Conservation (phyloP, 2,113 vertebrate genomes). For the Pleuronectes platessa region DNA sequence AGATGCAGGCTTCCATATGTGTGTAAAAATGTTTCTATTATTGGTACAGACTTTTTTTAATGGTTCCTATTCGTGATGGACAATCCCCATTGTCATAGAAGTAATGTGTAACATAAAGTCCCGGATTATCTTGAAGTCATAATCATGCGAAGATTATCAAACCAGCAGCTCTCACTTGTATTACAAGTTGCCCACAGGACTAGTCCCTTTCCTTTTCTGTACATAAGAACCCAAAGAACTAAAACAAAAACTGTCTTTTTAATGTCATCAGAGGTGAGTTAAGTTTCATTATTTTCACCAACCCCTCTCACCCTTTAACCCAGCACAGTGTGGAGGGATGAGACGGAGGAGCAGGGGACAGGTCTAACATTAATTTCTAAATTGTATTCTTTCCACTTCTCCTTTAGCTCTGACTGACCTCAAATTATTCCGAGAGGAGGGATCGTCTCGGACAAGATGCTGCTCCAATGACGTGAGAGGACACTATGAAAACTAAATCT, state of each 20-base stretch:
- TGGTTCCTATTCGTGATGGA: constrained; percentile 3
- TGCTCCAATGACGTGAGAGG: constrained; percentile 24
- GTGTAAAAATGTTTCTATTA: background rate
- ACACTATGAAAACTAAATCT: background rate
- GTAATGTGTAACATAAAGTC: background rate
- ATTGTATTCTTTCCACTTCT: background rate
- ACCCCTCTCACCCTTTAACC: no score
- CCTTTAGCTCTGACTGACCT: background rate
- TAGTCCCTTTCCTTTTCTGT: no score
- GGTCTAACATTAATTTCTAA: background rate
- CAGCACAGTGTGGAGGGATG: background rate
- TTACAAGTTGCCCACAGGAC: no score
- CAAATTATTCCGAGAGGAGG: no score
- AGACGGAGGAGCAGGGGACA: background rate
- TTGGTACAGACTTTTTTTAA: background rate
- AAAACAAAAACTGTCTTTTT: no score
- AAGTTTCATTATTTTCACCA: no score
- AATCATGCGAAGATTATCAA: constrained; percentile 23
- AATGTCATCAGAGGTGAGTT: background rate
- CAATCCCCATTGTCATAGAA: constrained; percentile 28
- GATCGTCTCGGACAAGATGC: constrained; percentile 15
- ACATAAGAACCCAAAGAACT: background rate
- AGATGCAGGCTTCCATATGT: background rate
- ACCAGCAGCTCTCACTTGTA: background rate
- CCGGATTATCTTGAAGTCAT: constrained; percentile 14